phyloP scores from a whole-genome alignment of 2,888 invertebrate genomes.

The Emmelina monodactyla region DNA sequence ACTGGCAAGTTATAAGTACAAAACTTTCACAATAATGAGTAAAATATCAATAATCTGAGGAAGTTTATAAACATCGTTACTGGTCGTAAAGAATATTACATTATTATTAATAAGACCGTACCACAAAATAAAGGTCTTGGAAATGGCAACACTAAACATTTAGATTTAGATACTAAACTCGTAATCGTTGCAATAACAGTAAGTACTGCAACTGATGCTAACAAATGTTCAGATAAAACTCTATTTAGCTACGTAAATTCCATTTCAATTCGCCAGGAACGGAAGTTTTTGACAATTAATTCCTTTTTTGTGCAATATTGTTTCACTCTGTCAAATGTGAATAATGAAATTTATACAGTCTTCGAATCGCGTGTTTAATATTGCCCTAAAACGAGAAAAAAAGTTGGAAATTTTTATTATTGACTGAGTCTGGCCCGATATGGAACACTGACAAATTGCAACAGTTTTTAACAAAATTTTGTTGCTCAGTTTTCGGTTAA shows the following conservation, averaged over 20 bases:
- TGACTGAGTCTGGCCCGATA: constrained; percentile 49
- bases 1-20: too few species aligned
- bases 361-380: constrained; percentile 49
- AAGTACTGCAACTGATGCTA: neutral
- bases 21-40: too few species aligned
- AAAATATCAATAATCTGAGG: too few species aligned
- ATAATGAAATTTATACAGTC: constrained; percentile 44
- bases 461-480: constrained; percentile 41
- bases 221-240: neutral
- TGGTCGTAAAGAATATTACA: too few species aligned
- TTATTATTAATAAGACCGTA: constrained; percentile 13
- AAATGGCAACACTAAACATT: too few species aligned
- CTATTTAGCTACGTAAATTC: neutral
- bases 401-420: constrained; percentile 45
- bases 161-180: neutral
- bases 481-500: constrained; percentile 28
- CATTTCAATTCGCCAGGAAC: neutral
- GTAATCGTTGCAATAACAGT: neutral
- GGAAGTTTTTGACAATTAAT: constrained; percentile 41
- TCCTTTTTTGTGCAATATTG: constrained; percentile 41
- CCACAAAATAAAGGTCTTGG: too few species aligned
- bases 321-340: constrained; percentile 42
- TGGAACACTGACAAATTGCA: constrained; percentile 56
- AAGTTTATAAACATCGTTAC: too few species aligned
- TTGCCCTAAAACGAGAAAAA: constrained; percentile 51